Evolutionary conservation across 2,797 vertebrate genomes (phyloP).

Genomic region (Cebuella pygmaea): DNA sequence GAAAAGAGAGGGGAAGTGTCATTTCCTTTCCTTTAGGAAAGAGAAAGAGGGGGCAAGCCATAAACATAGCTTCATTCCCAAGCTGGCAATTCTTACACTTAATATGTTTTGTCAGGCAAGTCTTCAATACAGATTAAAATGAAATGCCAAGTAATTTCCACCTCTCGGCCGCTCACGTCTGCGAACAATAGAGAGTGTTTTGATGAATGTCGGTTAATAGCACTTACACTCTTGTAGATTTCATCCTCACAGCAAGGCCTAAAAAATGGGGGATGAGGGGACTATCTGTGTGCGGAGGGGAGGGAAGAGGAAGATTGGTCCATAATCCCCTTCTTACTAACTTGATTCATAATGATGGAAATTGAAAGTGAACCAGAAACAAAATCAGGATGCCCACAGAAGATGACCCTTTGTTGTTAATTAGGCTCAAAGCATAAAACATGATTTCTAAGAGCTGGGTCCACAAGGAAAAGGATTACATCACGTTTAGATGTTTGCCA

Average conservation of each 20-base stretch:
- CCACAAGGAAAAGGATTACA: constrained; percentile 53
- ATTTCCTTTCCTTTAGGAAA: constrained; percentile 66
- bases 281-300: background rate
- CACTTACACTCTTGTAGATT: background rate
- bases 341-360: background rate
- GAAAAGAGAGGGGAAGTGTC: background rate
- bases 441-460: constrained; percentile 54
- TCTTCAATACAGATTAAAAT: constrained; percentile 73
- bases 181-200: constrained; percentile 74
- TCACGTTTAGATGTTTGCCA: constrained; percentile 37
- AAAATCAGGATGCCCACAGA: constrained; percentile 66
- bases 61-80: constrained; percentile 50
- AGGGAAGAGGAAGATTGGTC: background rate
- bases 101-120: constrained; percentile 79
- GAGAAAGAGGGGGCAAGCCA: constrained; percentile 43
- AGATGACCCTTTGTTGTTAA: constrained; percentile 72
- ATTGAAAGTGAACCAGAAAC: constrained; percentile 63
- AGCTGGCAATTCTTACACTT: constrained; percentile 63
- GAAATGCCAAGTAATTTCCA: constrained; percentile 64
- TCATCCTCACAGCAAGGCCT: constrained; percentile 6
- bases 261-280: background rate
- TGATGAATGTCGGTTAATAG: constrained; percentile 54
- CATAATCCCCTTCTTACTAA: background rate
- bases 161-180: constrained; percentile 66
- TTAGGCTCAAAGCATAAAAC: constrained; percentile 66